Percentiles rank a stretch among this genome's conserved stretches.
Evolutionary conservation across 2,113 vertebrate genomes (phyloP).

Genomic region (Burhinus bistriatus): DNA sequence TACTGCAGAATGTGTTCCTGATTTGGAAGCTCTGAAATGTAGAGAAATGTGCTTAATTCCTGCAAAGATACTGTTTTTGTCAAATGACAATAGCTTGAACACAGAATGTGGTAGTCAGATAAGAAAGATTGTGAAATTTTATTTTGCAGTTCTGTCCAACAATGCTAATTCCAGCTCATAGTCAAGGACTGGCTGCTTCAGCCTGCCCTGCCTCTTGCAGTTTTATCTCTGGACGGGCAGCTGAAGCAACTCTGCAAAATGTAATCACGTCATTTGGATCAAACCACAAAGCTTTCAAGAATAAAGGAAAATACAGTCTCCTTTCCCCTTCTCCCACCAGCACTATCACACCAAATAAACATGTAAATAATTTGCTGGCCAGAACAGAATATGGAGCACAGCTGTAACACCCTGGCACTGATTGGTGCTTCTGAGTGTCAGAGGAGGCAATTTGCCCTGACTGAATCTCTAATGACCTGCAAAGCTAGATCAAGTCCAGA

Average conservation of each 20-base stretch:
- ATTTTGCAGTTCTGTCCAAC: background rate
- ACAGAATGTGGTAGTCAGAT: background rate
- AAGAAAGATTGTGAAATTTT: background rate
- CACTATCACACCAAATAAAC: background rate
- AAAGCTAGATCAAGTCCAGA: background rate
- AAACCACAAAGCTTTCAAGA: background rate
- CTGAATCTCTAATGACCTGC: background rate
- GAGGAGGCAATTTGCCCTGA: background rate
- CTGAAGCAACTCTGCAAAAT: background rate
- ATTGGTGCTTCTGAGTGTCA: background rate
- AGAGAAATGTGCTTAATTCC: background rate
- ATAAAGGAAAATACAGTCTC: background rate
- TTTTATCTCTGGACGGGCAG: background rate
- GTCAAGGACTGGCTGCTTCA: background rate
- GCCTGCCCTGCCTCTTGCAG: background rate
- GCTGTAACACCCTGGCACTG: background rate
- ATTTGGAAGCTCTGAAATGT: background rate
- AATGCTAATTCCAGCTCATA: background rate
- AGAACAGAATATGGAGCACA: background rate
- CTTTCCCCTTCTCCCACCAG: background rate
- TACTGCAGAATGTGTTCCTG: background rate
- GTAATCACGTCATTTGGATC: background rate
- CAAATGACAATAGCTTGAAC: background rate
- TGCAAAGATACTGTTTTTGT: background rate
- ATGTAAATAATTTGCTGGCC: background rate